A percentile compares a stretch with the other conserved stretches of the same genome.
phyloP scores from a whole-genome alignment of 2,113 vertebrate species.

The Nerophis ophidion region DNA sequence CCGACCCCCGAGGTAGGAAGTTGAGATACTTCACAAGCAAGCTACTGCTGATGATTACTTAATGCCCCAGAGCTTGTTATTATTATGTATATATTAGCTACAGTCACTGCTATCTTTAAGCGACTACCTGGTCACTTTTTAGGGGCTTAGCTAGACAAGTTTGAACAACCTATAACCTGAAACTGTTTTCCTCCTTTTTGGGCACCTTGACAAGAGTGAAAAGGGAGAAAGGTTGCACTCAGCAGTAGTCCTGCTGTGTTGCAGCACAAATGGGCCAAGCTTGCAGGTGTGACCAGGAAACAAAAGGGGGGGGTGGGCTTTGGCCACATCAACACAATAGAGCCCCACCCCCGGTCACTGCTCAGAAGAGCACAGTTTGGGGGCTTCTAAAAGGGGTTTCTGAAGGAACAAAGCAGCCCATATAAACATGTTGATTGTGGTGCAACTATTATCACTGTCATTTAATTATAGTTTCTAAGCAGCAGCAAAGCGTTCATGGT shows the following conservation, averaged over 20 bases:
- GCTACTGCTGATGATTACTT: constrained; percentile 40
- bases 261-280: constrained; percentile 50
- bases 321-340: constrained; percentile 63
- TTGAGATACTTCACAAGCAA: constrained; percentile 38
- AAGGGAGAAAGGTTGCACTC: constrained; percentile 60
- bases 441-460: constrained; percentile 29
- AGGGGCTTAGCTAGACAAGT: constrained; percentile 59
- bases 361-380: constrained; percentile 38
- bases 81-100: constrained; percentile 39
- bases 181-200: constrained; percentile 35
- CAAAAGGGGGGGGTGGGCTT: constrained; percentile 40
- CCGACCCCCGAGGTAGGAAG: background rate
- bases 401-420: constrained; percentile 25
- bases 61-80: constrained; percentile 41
- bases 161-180: constrained; percentile 43
- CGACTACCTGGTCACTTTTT: constrained; percentile 46
- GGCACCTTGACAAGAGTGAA: constrained; percentile 47
- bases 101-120: constrained; percentile 36
- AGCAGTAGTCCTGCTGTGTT: constrained; percentile 51
- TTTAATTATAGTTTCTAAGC: constrained; percentile 18
- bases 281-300: constrained; percentile 67
- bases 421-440: constrained; percentile 25
- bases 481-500: constrained; percentile 17
- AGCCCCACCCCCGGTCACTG: constrained; percentile 64
- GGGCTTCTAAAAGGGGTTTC: constrained; percentile 27